Evolutionary conservation across 2,113 vertebrate species (phyloP).

Genomic region (Steatornis caripensis): DNA sequence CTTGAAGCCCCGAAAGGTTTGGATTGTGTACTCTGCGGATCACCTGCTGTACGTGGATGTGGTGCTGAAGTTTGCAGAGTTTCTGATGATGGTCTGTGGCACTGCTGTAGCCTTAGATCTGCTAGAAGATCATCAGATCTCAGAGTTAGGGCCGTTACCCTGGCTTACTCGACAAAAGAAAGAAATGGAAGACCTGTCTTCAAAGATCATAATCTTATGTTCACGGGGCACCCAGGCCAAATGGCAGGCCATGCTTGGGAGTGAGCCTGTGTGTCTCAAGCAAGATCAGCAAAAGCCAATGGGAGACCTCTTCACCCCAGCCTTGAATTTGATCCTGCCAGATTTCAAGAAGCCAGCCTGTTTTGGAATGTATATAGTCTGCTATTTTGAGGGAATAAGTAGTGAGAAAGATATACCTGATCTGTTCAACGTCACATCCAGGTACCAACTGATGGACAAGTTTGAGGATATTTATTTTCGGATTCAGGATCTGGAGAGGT

Average conservation of each 20-base stretch:
- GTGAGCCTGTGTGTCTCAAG: slow-evolving; percentile 67
- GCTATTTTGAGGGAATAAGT: slow-evolving; percentile 89
- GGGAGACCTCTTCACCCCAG: slow-evolving; percentile 88
- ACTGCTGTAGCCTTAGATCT: slow-evolving; percentile 87
- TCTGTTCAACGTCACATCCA: slow-evolving; percentile 81
- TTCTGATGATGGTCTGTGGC: slow-evolving; percentile 86
- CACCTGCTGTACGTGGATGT: slow-evolving; percentile 85
- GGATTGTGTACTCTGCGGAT: slow-evolving; percentile 91
- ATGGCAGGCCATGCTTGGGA: slow-evolving; percentile 88
- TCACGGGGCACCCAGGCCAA: slow-evolving; percentile 89
- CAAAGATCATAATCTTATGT: slow-evolving; percentile 90
- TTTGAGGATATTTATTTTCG: slow-evolving; percentile 93
- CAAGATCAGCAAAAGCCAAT: slow-evolving; percentile 79
- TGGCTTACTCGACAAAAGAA: slow-evolving; percentile 89
- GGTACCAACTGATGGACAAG: slow-evolving; percentile 87
- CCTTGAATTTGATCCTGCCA: slow-evolving; percentile 87
- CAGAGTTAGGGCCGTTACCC: slow-evolving; percentile 79
- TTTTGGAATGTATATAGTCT: slow-evolving; percentile 88
- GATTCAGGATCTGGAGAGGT: slow-evolving; percentile 89
- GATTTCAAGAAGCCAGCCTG: slow-evolving; percentile 86
- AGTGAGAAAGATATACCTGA: slow-evolving; percentile 81
- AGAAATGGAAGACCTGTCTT: slow-evolving; percentile 74
- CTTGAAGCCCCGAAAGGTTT: slow-evolving; percentile 74
- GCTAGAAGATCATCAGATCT: slow-evolving; percentile 79
- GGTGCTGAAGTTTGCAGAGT: slow-evolving; percentile 90